These are phyloP conservation scores for Rhincodon typus DNA, from an alignment of 2,797 vertebrate genomes.

Conservation along the genomic window DNA sequence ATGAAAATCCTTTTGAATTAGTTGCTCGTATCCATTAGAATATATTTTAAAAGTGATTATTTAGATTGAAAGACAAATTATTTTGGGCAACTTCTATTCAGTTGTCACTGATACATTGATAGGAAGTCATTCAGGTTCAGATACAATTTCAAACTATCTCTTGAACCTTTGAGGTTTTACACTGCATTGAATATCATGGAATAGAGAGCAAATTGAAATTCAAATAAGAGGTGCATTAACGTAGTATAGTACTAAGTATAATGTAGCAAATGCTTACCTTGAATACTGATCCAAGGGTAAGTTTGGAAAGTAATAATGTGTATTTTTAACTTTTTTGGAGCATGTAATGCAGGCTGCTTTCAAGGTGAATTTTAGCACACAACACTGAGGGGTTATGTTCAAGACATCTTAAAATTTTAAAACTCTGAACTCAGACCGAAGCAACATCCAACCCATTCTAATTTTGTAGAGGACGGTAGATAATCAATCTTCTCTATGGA, in stretches of 20 bases:
- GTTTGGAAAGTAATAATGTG: background rate
- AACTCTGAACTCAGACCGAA: background rate
- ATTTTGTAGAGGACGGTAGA: background rate
- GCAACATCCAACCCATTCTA: no score
- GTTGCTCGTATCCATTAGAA: background rate
- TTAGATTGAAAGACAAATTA: constrained; percentile 13
- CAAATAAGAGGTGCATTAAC: no score
- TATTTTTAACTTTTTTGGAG: background rate
- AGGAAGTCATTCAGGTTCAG: background rate
- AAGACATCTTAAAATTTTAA: background rate
- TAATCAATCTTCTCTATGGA: background rate
- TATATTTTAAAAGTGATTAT: background rate
- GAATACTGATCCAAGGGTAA: background rate
- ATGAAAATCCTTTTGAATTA: background rate
- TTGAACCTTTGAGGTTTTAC: background rate
- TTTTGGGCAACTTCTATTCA: background rate
- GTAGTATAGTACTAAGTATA: background rate
- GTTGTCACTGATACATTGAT: background rate
- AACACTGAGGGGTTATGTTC: background rate
- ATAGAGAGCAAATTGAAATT: background rate
- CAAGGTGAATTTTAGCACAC: background rate
- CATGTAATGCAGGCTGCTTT: background rate
- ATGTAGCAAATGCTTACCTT: background rate
- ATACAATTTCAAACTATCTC: background rate
- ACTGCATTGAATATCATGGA: background rate